These are phyloP conservation scores for Sarcophilus harrisii DNA, from an alignment of 2,797 vertebrate genomes.

Conservation along the genomic window DNA sequence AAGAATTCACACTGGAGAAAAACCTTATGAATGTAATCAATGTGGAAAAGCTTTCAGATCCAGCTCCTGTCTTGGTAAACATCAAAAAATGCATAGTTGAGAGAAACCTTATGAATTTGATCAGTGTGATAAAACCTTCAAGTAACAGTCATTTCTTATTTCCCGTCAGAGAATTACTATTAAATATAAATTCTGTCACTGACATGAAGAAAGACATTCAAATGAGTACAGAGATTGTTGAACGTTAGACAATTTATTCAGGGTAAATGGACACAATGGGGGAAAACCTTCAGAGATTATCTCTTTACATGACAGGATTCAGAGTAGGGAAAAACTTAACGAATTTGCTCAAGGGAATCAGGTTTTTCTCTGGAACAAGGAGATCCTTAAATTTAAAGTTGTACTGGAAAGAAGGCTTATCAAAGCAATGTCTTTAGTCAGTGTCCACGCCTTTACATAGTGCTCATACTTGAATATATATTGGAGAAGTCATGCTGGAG, in stretches of 20 bases:
- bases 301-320: not conserved
- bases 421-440: not conserved
- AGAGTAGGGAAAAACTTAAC: not conserved
- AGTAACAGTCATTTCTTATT: not conserved
- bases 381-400: not conserved
- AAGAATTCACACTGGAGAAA: not conserved
- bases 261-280: not conserved
- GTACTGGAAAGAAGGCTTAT: not conserved
- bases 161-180: not conserved
- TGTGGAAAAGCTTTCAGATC: not conserved
- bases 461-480: not conserved
- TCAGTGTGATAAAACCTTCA: not conserved
- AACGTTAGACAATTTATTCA: not conserved
- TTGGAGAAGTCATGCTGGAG: not conserved
- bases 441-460: not conserved
- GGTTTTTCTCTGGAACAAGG: not conserved
- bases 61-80: not conserved
- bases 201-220: not conserved
- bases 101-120: not conserved
- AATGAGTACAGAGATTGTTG: not conserved
- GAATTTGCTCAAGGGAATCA: not conserved
- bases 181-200: not conserved
- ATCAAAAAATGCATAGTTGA: not conserved
- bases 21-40: not conserved
- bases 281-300: not conserved